Evolutionary conservation across 1,140 invertebrate species (phyloP).

Genomic region (Hestina assimilis): DNA sequence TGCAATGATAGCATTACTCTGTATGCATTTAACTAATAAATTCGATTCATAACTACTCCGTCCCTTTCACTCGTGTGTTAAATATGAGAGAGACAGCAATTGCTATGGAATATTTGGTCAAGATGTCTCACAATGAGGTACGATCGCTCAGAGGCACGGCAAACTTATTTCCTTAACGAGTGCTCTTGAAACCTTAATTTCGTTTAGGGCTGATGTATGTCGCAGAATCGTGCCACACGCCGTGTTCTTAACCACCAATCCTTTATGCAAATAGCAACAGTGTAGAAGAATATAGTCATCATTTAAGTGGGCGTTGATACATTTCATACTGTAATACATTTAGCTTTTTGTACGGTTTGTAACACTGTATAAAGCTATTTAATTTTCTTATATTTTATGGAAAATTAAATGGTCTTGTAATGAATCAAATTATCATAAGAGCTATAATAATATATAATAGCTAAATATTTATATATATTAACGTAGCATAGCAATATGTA

Average conservation of each 20-base stretch:
- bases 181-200: slow-evolving; percentile 62
- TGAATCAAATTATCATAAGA: no score
- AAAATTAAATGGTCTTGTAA: no score
- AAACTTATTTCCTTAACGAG: slow-evolving; percentile 50
- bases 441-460: no score
- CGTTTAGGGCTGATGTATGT: slow-evolving; percentile 37
- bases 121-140: slow-evolving; percentile 1
- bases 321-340: background rate
- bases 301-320: slow-evolving; percentile 34
- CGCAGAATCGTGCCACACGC: slow-evolving; percentile 51
- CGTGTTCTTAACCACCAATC: slow-evolving; percentile 41
- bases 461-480: no score
- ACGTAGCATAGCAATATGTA: no score
- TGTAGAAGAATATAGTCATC: slow-evolving; percentile 49
- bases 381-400: no score
- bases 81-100: slow-evolving; percentile 10
- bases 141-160: slow-evolving; percentile 24
- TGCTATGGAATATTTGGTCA: slow-evolving; percentile 6
- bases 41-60: slow-evolving; percentile 10
- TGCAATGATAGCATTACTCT: slow-evolving; percentile 19
- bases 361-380: no score
- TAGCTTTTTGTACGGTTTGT: no score
- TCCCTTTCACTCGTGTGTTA: slow-evolving; percentile 11
- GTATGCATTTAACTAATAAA: slow-evolving; percentile 18
- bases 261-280: slow-evolving; percentile 61